phyloP scores from a whole-genome alignment of 2,888 invertebrate species.

The Pherbina coryleti region DNA sequence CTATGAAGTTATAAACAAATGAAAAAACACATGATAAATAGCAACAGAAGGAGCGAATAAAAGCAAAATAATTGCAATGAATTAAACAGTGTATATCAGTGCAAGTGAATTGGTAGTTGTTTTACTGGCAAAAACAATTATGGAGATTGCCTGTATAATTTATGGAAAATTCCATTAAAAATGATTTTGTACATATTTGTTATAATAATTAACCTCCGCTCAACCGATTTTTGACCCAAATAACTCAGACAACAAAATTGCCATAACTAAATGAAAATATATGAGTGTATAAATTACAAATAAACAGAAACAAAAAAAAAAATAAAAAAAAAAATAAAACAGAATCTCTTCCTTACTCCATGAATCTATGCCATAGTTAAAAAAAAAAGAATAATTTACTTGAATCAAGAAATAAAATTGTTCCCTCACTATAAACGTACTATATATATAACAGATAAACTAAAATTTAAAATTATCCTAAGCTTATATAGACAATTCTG shows the following conservation, averaged over 20 bases:
- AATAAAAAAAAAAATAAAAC: constrained; percentile 26
- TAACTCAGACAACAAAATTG: too few species aligned
- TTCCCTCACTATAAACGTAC: neutral
- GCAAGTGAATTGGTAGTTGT: too few species aligned
- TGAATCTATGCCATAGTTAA: constrained; percentile 8
- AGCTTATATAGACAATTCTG: neutral
- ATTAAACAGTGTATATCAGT: neutral
- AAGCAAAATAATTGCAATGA: constrained; percentile 26
- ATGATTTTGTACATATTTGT: too few species aligned
- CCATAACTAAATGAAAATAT: too few species aligned
- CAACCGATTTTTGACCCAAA: too few species aligned
- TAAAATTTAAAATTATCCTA: neutral
- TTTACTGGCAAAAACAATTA: too few species aligned
- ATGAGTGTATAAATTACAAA: too few species aligned
- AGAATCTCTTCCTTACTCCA: constrained; percentile 17
- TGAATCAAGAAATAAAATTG: neutral
- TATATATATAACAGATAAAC: neutral
- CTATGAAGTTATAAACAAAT: neutral
- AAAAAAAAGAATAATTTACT: neutral
- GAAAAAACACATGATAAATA: neutral
- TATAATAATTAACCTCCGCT: too few species aligned
- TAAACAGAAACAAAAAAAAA: neutral
- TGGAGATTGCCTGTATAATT: too few species aligned
- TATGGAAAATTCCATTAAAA: too few species aligned
- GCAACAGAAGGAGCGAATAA: constrained; percentile 7